These are phyloP conservation scores for Sebastes kiyomatsui DNA, from an alignment of 2,797 vertebrate species.

Conservation along the genomic window DNA sequence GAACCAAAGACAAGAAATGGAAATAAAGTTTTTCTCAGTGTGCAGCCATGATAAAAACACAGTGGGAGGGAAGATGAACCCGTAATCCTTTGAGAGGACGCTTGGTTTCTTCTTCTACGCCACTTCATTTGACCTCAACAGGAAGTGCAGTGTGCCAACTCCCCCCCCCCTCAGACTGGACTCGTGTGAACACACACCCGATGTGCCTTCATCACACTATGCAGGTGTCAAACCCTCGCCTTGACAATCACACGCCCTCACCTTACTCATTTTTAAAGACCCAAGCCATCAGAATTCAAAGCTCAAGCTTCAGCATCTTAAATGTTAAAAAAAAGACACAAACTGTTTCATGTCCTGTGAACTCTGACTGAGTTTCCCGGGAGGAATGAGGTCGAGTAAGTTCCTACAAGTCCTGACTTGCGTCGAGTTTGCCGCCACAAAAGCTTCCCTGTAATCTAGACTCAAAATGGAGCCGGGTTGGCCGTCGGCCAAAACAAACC, in stretches of 20 bases:
- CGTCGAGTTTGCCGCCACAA: slow-evolving; percentile 9
- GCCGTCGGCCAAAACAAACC: slow-evolving; percentile 39
- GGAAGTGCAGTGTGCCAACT: slow-evolving; percentile 66
- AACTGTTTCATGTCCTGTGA: slow-evolving; percentile 18
- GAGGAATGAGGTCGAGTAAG: slow-evolving; percentile 54
- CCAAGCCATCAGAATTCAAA: slow-evolving; percentile 24
- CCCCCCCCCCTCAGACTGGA: not conserved
- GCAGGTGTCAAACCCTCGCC: slow-evolving; percentile 64
- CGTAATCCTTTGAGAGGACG: not conserved
- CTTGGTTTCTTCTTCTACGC: slow-evolving; percentile 2
- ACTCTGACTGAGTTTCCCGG: not conserved
- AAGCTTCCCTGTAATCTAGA: slow-evolving; percentile 40
- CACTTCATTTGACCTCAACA: slow-evolving; percentile 48
- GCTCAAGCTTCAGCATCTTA: slow-evolving; percentile 14
- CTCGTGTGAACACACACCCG: slow-evolving; percentile 53
- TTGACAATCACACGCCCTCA: slow-evolving; percentile 73
- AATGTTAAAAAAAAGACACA: slow-evolving; percentile 8
- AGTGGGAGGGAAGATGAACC: slow-evolving; percentile 17
- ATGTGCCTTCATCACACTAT: slow-evolving; percentile 81
- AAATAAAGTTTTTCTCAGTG: not conserved
- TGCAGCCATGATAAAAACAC: not conserved
- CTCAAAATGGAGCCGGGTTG: slow-evolving; percentile 52
- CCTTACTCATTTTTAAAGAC: not conserved
- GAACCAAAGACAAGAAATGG: slow-evolving; percentile 77
- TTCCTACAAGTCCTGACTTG: slow-evolving; percentile 52